Percentiles rank a stretch among this genome's conserved stretches.
phyloP scores from a whole-genome alignment of 2,888 invertebrate species.

The Oxyteleia sp. region DNA sequence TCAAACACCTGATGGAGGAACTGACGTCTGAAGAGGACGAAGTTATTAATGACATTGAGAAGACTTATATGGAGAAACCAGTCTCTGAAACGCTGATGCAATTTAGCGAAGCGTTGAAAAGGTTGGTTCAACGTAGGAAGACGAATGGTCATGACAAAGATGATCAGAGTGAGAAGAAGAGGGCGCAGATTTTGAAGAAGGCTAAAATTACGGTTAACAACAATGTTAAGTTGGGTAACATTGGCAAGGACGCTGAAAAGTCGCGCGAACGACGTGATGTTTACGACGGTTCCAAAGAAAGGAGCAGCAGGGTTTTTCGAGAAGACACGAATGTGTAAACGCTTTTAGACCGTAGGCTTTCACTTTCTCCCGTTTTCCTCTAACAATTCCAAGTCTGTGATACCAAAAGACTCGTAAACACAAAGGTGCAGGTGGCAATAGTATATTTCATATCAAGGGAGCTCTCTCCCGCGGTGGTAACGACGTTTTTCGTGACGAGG shows the following conservation, averaged over 20 bases:
- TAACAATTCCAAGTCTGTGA: slow-evolving; percentile 72
- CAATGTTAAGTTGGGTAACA: slow-evolving; percentile 51
- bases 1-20: slow-evolving; percentile 83
- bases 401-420: slow-evolving; percentile 68
- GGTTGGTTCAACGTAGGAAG: slow-evolving; percentile 81
- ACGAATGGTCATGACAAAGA: slow-evolving; percentile 62
- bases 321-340: slow-evolving; percentile 58
- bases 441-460: too few species aligned
- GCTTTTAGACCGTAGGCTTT: slow-evolving; percentile 54
- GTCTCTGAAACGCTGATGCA: slow-evolving; percentile 83
- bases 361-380: slow-evolving; percentile 50
- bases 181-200: slow-evolving; percentile 50
- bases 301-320: slow-evolving; percentile 34
- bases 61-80: slow-evolving; percentile 82
- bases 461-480: too few species aligned
- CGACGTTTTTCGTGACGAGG: too few species aligned
- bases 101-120: slow-evolving; percentile 84
- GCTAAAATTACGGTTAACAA: slow-evolving; percentile 48
- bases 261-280: slow-evolving; percentile 35
- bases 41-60: slow-evolving; percentile 82
- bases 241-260: slow-evolving; percentile 34
- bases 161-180: slow-evolving; percentile 64
- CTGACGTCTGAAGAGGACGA: slow-evolving; percentile 82
- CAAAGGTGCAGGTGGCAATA: slow-evolving; percentile 31
- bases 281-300: slow-evolving; percentile 33